These are phyloP conservation scores for Caenorhabditis angaria DNA, from an alignment of 2,888 invertebrate species.

Conservation along the genomic window DNA sequence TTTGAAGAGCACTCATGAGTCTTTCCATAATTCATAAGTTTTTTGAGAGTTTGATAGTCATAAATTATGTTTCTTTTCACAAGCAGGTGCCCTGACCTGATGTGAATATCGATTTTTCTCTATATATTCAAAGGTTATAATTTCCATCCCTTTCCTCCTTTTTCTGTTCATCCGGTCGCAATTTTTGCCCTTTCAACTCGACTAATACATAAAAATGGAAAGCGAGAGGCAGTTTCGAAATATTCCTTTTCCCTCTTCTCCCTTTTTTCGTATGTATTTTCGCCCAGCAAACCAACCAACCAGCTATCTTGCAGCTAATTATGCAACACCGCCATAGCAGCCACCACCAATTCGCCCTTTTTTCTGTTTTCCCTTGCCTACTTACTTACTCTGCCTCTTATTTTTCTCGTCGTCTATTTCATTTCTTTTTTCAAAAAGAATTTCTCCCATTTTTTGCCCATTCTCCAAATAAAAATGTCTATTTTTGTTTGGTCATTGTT, in stretches of 20 bases:
- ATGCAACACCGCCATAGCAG: not conserved
- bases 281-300: not conserved
- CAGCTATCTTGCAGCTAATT: not conserved
- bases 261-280: not conserved
- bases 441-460: not conserved
- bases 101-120: too few relatives aligned
- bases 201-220: conserved; percentile 4
- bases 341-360: too few relatives aligned
- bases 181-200: not conserved
- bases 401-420: not conserved
- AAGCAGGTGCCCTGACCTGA: too few relatives aligned
- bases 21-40: too few relatives aligned
- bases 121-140: too few relatives aligned
- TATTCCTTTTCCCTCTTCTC: not conserved
- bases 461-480: too few relatives aligned
- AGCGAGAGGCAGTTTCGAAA: not conserved
- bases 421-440: not conserved
- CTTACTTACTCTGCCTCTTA: not conserved
- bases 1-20: too few relatives aligned
- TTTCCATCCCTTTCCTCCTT: too few relatives aligned
- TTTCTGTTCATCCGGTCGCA: too few relatives aligned
- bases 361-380: not conserved
- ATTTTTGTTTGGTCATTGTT: conserved; percentile 4
- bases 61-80: too few relatives aligned
- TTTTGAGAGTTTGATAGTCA: too few relatives aligned